Evolutionary conservation across 2,113 vertebrate genomes (phyloP), one percentile per base, ranked within the genome.

Genomic region (Psammodynastes pulverulentus): DNA sequence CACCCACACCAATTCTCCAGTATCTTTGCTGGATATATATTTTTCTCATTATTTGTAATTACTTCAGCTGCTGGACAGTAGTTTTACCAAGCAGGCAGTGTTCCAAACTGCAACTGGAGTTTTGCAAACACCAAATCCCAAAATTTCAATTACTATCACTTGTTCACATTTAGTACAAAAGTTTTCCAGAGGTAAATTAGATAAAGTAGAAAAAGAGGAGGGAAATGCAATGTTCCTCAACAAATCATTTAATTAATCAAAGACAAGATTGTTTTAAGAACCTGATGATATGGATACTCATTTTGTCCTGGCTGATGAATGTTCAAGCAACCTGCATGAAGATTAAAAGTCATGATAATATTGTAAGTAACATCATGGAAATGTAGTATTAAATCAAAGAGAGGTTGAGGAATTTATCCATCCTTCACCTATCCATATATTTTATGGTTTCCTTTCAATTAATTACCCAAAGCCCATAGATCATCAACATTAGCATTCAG

Each of bases 31-130:
- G 48, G 54, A 93, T 86, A 67, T 72, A 43, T 79, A 72, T 51
- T 9, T n/a, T 26, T 51, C n/a, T 52, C 45, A 0, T 23, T 58
- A 93, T 94, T 21, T 79, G 26, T 94, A 93, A 95, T 96, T 95
- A 92, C 84, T 94, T 95, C 48, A 89, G 34, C 26, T 93, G 91
- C 39, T 92, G 34, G 93, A 84, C 91, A 91, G 86, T 92, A 92
- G 21, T 62, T 91, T 0, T 85, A 34, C 94, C 91, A 93, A 87
- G 43, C 4, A 79, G 39, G 92, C 51, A 46, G 29, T 85, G 26
- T 56, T 9, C 52, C 84, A 56, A 56, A 84, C 43, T 84, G 26
- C 62, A 91, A 19, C 6, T 91, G 51, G 17, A 53, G 54, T 39
- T 39, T 56, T 54, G 84, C 39, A 91, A 84, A 51, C 13, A 43